Percentiles rank a stretch among this genome's conserved stretches.
Evolutionary conservation across 2,113 vertebrate species (phyloP).

Genomic region (Argyrosomus japonicus): DNA sequence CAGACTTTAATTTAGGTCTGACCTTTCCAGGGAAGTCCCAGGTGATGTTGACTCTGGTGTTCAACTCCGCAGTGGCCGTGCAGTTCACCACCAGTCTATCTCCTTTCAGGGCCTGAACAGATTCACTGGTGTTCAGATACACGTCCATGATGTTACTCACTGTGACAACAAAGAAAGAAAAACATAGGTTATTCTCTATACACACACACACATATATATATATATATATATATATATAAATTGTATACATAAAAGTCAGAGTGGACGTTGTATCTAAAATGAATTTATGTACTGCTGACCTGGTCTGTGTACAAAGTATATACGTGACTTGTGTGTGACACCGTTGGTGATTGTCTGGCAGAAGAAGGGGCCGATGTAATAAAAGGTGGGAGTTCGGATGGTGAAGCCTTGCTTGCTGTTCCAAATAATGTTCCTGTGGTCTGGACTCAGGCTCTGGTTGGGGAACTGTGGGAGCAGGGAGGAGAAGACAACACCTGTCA

Average conservation of each 20-base stretch:
- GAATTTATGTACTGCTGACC: slow-evolving; percentile 79
- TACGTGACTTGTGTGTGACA: slow-evolving; percentile 77
- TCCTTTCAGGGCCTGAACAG: slow-evolving; percentile 86
- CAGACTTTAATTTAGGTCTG: slow-evolving; percentile 62
- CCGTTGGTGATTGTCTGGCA: slow-evolving; percentile 86
- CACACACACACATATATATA: no score
- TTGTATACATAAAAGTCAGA: no score
- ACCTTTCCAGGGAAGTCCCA: slow-evolving; percentile 95
- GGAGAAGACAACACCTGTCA: slow-evolving; percentile 38
- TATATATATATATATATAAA: fast-evolving
- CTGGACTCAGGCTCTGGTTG: slow-evolving; percentile 77
- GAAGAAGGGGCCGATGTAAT: slow-evolving; percentile 88
- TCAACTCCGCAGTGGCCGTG: slow-evolving; percentile 88
- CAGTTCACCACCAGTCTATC: slow-evolving; percentile 90
- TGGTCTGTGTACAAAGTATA: slow-evolving; percentile 87
- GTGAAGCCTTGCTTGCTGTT: slow-evolving; percentile 91
- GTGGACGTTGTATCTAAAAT: not conserved
- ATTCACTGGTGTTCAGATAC: slow-evolving; percentile 85
- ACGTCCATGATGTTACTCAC: slow-evolving; percentile 90
- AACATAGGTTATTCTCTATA: no score
- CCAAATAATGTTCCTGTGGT: slow-evolving; percentile 91
- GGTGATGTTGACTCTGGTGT: slow-evolving; percentile 92
- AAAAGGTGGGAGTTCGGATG: slow-evolving; percentile 88
- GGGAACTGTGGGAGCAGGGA: slow-evolving; percentile 82
- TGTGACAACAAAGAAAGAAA: slow-evolving; percentile 61